phyloP scores from a whole-genome alignment of 1,140 invertebrate species.

The Melipona quadrifasciata region DNA sequence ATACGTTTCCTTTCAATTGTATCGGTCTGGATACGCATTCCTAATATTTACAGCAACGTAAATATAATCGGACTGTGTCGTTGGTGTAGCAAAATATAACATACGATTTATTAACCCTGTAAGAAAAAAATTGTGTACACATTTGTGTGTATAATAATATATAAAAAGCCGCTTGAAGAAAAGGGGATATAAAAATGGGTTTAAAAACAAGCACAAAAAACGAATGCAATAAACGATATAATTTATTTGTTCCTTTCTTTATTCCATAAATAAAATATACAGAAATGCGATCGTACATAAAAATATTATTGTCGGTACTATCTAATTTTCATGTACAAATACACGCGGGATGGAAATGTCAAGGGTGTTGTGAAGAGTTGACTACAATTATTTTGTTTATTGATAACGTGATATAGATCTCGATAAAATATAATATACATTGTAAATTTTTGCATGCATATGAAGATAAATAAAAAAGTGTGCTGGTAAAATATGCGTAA shows the following conservation, averaged over 20 bases:
- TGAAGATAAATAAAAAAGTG: constrained; percentile 47
- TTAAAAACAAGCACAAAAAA: constrained; percentile 70
- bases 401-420: constrained; percentile 5
- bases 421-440: constrained; percentile 40
- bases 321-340: constrained; percentile 51
- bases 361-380: neutral
- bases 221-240: constrained; percentile 55
- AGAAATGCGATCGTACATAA: constrained; percentile 69
- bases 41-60: constrained; percentile 55
- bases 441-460: constrained; percentile 56
- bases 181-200: constrained; percentile 63
- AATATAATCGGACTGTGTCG: constrained; percentile 39
- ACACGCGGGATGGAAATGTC: constrained; percentile 33
- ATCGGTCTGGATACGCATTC: constrained; percentile 32
- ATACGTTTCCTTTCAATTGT: constrained; percentile 17
- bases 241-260: constrained; percentile 70
- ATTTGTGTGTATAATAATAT: constrained; percentile 47
- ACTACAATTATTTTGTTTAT: constrained; percentile 1
- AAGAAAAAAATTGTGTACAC: constrained; percentile 59
- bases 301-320: constrained; percentile 57
- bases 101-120: constrained; percentile 51
- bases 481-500: constrained; percentile 51
- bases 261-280: constrained; percentile 78
- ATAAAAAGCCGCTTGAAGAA: constrained; percentile 57
- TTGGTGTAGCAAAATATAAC: constrained; percentile 48